These are phyloP conservation scores for Oncorhynchus masou DNA, from an alignment of 2,113 vertebrate genomes.

Conservation along the genomic window DNA sequence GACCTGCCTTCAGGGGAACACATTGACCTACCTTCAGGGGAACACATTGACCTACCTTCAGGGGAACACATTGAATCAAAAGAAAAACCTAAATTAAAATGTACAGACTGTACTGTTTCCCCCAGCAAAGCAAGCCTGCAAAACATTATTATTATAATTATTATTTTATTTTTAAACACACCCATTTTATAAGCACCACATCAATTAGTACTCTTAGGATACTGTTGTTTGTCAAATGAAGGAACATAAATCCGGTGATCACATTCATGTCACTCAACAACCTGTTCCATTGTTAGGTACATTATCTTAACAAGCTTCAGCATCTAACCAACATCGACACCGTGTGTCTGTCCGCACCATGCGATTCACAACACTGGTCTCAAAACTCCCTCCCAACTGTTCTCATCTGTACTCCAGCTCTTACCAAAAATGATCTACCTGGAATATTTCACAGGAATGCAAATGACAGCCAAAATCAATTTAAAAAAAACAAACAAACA, in stretches of 20 bases:
- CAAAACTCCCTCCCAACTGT: constrained; percentile 61
- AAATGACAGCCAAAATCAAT: constrained; percentile 71
- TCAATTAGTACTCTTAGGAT: constrained; percentile 64
- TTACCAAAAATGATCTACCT: constrained; percentile 60
- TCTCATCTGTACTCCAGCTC: constrained; percentile 69
- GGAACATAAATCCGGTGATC: constrained; percentile 29
- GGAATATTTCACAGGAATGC: constrained; percentile 80
- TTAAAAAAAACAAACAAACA: constrained; percentile 60
- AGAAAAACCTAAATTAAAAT: constrained; percentile 41
- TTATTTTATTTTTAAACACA: too few relatives aligned
- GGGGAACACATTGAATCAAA: constrained; percentile 63
- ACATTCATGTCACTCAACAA: neutral
- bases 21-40: too few relatives aligned
- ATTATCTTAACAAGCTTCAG: constrained; percentile 62
- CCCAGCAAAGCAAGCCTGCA: constrained; percentile 24
- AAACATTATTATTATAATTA: too few relatives aligned
- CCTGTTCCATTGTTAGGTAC: constrained; percentile 43
- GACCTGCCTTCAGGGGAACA: constrained; percentile 20
- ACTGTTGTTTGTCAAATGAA: constrained; percentile 72
- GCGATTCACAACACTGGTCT: constrained; percentile 48
- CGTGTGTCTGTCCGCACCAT: constrained; percentile 74
- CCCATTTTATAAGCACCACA: constrained; percentile 41
- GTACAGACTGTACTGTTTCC: constrained; percentile 48
- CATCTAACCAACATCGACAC: constrained; percentile 41
- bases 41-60: constrained; percentile 40